These are phyloP conservation scores for Achatina immaculata DNA, from an alignment of 1,140 invertebrate genomes.

Conservation along the genomic window DNA sequence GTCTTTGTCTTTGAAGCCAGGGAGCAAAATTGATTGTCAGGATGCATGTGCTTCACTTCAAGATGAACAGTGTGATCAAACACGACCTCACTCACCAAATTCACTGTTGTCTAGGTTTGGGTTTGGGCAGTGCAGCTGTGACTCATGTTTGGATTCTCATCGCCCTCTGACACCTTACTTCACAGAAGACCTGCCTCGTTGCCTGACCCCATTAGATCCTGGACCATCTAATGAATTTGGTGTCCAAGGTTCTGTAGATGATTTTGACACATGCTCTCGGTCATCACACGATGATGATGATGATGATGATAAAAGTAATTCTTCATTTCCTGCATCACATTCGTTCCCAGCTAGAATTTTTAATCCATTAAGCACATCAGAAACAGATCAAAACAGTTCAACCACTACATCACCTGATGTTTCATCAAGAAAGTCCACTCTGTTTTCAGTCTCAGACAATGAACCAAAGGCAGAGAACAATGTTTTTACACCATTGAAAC, in stretches of 20 bases:
- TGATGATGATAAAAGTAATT: not conserved
- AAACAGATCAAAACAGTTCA: not conserved
- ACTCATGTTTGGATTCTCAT: slow-evolving; percentile 25
- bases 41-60: not conserved
- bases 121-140: slow-evolving; percentile 26
- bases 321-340: not conserved
- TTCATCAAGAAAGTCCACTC: not conserved
- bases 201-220: slow-evolving; percentile 35
- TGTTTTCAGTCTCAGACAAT: not conserved
- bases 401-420: not conserved
- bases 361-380: not conserved
- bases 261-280: not conserved
- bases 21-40: not conserved
- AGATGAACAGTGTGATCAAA: not conserved
- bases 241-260: not conserved
- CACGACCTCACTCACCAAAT: slow-evolving; percentile 10
- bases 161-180: slow-evolving; percentile 25
- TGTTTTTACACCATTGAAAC: not conserved
- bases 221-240: slow-evolving; percentile 15
- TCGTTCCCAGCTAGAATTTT: not conserved
- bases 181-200: slow-evolving; percentile 29
- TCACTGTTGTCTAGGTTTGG: slow-evolving; percentile 7
- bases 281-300: not conserved
- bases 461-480: not conserved
- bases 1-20: not conserved